A percentile compares a stretch with the other conserved stretches of the same genome.
These are phyloP conservation scores for Apeltes quadracus DNA, from an alignment of 2,113 vertebrate species.

Conservation along the genomic window DNA sequence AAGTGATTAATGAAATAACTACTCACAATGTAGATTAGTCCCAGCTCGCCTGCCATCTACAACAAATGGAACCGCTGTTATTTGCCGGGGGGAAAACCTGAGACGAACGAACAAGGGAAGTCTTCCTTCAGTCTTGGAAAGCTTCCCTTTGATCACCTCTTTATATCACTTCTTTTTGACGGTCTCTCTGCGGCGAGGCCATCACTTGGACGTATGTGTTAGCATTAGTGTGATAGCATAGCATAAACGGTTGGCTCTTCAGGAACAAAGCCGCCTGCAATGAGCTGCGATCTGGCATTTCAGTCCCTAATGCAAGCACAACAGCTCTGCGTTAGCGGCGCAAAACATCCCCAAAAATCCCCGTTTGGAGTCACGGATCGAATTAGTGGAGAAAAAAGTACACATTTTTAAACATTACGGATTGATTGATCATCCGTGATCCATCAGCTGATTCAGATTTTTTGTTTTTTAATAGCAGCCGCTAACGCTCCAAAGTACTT, in stretches of 20 bases:
- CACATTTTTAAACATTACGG: neutral
- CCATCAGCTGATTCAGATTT: neutral
- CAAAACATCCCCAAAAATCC: no score
- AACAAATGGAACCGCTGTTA: neutral
- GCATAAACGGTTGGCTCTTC: neutral
- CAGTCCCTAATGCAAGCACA: neutral
- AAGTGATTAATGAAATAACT: neutral
- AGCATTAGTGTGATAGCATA: neutral
- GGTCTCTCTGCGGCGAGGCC: neutral
- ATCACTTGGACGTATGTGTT: neutral
- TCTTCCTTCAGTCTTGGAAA: slow-evolving; percentile 4
- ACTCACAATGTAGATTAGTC: neutral
- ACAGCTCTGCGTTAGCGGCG: neutral
- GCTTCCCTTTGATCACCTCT: neutral
- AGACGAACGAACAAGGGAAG: no score
- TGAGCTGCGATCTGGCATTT: neutral
- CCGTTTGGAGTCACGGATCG: no score
- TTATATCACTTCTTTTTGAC: accelerated
- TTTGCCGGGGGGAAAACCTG: neutral
- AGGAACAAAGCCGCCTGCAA: slow-evolving; percentile 3
- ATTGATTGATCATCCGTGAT: neutral
- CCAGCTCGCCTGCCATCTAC: neutral
- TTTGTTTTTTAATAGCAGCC: neutral
- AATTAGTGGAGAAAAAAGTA: neutral
- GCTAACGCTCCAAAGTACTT: no score